phyloP scores from a whole-genome alignment of 2,797 vertebrate genomes.

The Acanthurus lineatus region DNA sequence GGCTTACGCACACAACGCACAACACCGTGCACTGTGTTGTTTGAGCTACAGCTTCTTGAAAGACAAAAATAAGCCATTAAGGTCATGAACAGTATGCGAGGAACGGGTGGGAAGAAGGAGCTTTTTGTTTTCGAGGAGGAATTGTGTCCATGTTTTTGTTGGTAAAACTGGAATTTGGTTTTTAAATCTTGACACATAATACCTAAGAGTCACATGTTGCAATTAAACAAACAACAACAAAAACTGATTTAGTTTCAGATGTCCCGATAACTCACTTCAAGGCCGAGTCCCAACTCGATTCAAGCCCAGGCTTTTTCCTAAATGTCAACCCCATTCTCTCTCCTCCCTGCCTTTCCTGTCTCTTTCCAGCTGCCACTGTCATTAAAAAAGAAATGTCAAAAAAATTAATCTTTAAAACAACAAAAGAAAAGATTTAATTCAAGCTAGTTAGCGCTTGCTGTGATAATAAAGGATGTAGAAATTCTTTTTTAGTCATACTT shows the following conservation, averaged over 20 bases:
- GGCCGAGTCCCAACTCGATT: too few relatives aligned
- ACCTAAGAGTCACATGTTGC: not conserved
- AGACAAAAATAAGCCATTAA: conserved; percentile 35
- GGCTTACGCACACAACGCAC: not conserved
- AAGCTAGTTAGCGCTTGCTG: not conserved
- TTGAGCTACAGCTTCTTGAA: conserved; percentile 30
- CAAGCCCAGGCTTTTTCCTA: too few relatives aligned
- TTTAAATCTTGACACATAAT: too few relatives aligned
- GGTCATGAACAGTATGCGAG: conserved; percentile 20
- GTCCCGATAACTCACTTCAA: too few relatives aligned
- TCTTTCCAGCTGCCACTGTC: too few relatives aligned
- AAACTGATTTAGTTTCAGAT: not conserved
- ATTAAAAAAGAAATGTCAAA: too few relatives aligned
- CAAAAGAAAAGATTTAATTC: conserved; percentile 5
- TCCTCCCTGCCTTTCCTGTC: too few relatives aligned
- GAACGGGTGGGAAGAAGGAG: conserved; percentile 4
- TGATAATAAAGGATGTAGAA: not conserved
- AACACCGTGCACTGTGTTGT: not conserved
- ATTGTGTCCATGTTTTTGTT: not conserved
- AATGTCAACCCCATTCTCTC: too few relatives aligned
- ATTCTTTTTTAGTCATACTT: not conserved
- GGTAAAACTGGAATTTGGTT: not conserved
- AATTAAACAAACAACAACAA: not conserved
- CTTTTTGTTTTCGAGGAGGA: conserved; percentile 2
- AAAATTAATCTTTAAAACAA: too few relatives aligned